Base-by-base conservation (phyloP, 1,140 invertebrate species). In the Megalopta genalis region DNA sequence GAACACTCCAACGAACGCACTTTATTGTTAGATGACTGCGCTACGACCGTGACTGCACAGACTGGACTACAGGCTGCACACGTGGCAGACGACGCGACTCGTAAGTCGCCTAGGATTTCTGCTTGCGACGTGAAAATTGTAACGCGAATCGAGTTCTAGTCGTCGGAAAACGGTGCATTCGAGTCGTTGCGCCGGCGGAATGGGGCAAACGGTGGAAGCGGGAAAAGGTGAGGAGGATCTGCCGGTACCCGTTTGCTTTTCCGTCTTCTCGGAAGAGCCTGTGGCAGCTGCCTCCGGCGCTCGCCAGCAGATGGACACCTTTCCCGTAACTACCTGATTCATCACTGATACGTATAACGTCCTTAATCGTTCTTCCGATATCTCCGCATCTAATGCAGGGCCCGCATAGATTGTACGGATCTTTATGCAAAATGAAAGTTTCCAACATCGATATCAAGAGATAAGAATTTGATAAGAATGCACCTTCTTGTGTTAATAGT, bases 21-120 rank as follows among this genome's bases (percentile, higher is more conserved):
- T 84, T 89, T 89, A 76, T 32, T 32, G 32, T 32, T 32, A 32
- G 32, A 32, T 32, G 32, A 83, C 82, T 87, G 83, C 86, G 81
- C 54, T n/a, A 37, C 63, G 39, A 63, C 73, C 18, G 63, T 37
- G n/a, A 18, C 62, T 66, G 12, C 23, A 27, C 1, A 54, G 46
- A 18, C 32, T 54, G 16, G 32, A 32, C 32, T 32, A 32, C 72
- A 14, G 2, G 72, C 62, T 39, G 10, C 25, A 52, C 18, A 52
- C 16, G 16, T 32, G 63, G 32, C 46, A 42, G 62, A 54, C 32
- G 49, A 75, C 63, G 72, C 25, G 49, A 23, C 42, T 54, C 71
- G 71, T 42, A 21, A 3, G 49, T 14, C 10, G 27, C 21, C 59
- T 12, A 62, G 18, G 39, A 25, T n/a, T 46, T 32, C 70, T 72